phyloP scores from a whole-genome alignment of 2,888 invertebrate genomes.

The Monochamus alternatus region DNA sequence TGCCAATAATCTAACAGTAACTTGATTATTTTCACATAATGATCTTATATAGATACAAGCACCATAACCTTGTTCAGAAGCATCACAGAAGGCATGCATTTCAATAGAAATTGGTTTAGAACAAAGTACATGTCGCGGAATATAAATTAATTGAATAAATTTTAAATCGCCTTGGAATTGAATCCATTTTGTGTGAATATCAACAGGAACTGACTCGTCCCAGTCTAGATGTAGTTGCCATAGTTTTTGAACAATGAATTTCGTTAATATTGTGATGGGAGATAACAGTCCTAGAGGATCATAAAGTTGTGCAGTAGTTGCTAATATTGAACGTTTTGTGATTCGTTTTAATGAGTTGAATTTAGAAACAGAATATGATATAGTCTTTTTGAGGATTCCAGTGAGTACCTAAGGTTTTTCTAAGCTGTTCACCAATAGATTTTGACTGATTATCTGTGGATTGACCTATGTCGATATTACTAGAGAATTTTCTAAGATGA shows the following conservation, averaged over 20 bases:
- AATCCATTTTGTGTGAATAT: constrained; percentile 5
- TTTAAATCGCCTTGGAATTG: neutral
- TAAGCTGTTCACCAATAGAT: constrained; percentile 2
- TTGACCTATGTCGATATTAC: constrained; percentile 1
- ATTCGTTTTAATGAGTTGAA: neutral
- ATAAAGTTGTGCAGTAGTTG: constrained; percentile 9
- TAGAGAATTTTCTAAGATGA: constrained; percentile 7
- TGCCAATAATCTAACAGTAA: neutral
- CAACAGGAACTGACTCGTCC: constrained; percentile 9
- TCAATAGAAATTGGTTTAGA: neutral
- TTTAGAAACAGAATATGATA: neutral
- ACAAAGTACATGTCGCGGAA: constrained; percentile 5
- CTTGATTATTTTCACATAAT: neutral
- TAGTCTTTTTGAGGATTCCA: constrained; percentile 5
- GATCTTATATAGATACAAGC: neutral
- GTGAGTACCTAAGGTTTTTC: constrained; percentile 6
- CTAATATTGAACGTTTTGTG: constrained; percentile 15
- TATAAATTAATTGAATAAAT: neutral
- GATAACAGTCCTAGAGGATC: neutral
- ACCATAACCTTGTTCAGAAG: neutral
- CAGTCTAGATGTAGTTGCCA: constrained; percentile 7
- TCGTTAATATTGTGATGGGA: constrained; percentile 1
- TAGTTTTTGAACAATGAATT: constrained; percentile 7
- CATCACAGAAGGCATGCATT: neutral
- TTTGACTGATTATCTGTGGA: constrained; percentile 1